These are phyloP conservation scores for Bellardia bayeri DNA, from an alignment of 2,888 invertebrate species.

Conservation along the genomic window DNA sequence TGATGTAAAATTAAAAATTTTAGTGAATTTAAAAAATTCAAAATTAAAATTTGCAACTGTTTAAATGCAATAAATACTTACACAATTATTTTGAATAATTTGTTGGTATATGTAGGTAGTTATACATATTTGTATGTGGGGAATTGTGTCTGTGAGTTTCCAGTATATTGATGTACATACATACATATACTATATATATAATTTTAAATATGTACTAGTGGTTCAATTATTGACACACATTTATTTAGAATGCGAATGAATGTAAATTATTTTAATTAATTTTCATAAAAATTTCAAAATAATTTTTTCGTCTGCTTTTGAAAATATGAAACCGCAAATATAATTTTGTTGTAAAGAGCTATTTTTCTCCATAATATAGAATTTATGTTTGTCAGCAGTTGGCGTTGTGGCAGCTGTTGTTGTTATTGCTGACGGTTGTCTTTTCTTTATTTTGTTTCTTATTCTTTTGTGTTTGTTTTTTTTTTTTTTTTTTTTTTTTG, in stretches of 20 bases:
- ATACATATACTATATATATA: too few species aligned
- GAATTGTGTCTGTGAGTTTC: background rate
- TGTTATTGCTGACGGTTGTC: background rate
- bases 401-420: background rate
- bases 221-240: constrained; percentile 29
- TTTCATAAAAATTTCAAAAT: constrained; percentile 4
- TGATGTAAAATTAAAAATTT: constrained; percentile 26
- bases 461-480: constrained; percentile 9
- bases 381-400: background rate
- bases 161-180: background rate
- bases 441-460: constrained; percentile 2
- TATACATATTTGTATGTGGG: background rate
- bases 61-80: background rate
- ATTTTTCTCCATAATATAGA: background rate
- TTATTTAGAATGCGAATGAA: constrained; percentile 5
- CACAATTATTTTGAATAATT: background rate
- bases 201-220: background rate
- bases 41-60: constrained; percentile 18
- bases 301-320: constrained; percentile 2
- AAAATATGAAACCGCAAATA: constrained; percentile 27
- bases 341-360: background rate
- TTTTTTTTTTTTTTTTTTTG: background rate
- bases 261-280: constrained; percentile 32
- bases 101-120: background rate
- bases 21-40: background rate